Conservation (phyloP, 2,113 vertebrate genomes). For the Calypte anna region DNA sequence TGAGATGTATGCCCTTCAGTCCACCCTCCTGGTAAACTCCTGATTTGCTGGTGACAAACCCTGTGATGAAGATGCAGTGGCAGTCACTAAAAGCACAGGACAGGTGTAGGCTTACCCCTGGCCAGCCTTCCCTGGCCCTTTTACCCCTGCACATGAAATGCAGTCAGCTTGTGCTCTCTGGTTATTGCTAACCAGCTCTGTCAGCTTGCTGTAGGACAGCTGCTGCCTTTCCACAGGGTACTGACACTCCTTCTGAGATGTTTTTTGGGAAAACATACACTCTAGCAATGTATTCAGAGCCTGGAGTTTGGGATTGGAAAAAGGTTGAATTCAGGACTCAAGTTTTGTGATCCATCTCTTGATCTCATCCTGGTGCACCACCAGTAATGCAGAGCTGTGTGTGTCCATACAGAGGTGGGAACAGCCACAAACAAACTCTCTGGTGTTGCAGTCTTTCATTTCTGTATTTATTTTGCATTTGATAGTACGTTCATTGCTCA, state of each 20-base stretch:
- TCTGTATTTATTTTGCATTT: neutral
- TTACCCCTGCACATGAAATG: neutral
- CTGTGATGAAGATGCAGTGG: neutral
- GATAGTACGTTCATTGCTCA: neutral
- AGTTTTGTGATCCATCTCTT: neutral
- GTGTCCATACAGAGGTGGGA: neutral
- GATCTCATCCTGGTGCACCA: neutral
- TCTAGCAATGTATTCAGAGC: neutral
- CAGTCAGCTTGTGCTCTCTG: neutral
- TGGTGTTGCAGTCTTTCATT: neutral
- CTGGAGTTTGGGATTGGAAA: neutral
- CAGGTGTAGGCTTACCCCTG: neutral
- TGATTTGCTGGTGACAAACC: neutral
- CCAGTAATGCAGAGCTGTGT: neutral
- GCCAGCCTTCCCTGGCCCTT: neutral
- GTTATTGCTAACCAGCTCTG: neutral
- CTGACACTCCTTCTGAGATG: neutral
- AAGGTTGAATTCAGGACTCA: neutral
- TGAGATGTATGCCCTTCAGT: neutral
- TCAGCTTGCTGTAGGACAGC: neutral
- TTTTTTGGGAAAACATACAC: neutral
- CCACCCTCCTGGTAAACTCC: neutral
- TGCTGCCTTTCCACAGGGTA: neutral
- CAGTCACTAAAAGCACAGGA: neutral
- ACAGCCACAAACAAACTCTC: neutral